Conservation (phyloP, 2,888 invertebrate genomes). For the Nomada fabriciana region DNA sequence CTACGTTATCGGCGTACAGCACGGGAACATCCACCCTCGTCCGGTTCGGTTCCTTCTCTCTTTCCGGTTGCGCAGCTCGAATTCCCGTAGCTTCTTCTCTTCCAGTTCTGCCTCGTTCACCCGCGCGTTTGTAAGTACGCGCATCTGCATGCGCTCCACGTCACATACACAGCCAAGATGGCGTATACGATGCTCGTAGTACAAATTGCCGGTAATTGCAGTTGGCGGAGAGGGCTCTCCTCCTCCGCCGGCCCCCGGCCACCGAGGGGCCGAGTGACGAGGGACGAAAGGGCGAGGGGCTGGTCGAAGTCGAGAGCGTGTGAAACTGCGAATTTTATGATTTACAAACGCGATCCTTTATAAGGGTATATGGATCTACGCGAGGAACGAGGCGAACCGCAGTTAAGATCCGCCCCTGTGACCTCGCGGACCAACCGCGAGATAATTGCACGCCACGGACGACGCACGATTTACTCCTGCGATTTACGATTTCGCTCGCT, state of each 20-base stretch:
- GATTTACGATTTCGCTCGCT: conserved; percentile 56
- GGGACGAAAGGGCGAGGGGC: conserved; percentile 33
- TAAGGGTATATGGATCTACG: conserved; percentile 60
- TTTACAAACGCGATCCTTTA: conserved; percentile 76
- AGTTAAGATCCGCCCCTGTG: conserved; percentile 52
- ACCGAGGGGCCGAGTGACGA: neutral
- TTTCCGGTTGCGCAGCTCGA: neutral
- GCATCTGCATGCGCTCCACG: conserved; percentile 65
- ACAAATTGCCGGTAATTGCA: conserved; percentile 81
- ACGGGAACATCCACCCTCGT: conserved; percentile 27
- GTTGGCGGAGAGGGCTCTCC: conserved; percentile 57
- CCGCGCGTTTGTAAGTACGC: conserved; percentile 31
- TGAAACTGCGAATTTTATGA: conserved; percentile 80
- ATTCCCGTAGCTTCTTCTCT: conserved; percentile 17
- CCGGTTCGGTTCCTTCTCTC: conserved; percentile 12
- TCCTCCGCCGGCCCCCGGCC: conserved; percentile 23
- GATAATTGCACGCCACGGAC: conserved; percentile 61
- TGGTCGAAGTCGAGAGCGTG: conserved; percentile 72
- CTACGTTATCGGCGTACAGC: neutral
- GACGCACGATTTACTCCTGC: conserved; percentile 53
- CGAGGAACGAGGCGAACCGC: conserved; percentile 40
- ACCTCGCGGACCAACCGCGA: conserved; percentile 60
- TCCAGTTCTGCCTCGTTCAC: conserved; percentile 10
- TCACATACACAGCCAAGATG: conserved; percentile 69
- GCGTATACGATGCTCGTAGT: conserved; percentile 72